A percentile compares a stretch with the other conserved stretches of the same genome.
Conservation (phyloP, 2,113 vertebrate species). For the Hymenochirus boettgeri region DNA sequence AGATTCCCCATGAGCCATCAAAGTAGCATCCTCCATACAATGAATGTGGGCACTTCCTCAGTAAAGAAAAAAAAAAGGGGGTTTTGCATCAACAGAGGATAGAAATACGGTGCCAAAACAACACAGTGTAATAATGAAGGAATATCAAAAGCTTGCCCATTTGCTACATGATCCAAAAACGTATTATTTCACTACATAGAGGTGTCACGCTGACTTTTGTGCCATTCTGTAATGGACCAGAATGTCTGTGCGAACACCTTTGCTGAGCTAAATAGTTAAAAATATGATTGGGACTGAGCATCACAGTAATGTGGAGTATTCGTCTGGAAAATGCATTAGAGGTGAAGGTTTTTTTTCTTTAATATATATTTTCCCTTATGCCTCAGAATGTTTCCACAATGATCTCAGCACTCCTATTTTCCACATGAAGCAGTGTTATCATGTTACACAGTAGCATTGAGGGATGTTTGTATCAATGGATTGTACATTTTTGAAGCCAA, state of each 20-base stretch:
- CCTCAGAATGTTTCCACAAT: slow-evolving; percentile 39
- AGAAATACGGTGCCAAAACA: neutral
- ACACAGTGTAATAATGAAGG: neutral
- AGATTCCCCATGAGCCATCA: neutral
- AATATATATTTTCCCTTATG: slow-evolving; percentile 37
- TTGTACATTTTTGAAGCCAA: slow-evolving; percentile 24
- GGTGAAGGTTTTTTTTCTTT: slow-evolving; percentile 17
- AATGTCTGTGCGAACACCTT: neutral
- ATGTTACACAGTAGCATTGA: slow-evolving; percentile 39
- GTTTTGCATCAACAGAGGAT: neutral
- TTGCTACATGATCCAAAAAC: neutral
- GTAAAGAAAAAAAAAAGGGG: neutral
- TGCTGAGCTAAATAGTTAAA: slow-evolving; percentile 4
- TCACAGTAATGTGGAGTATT: slow-evolving; percentile 26
- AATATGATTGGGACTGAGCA: slow-evolving; percentile 17
- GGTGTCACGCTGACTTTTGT: neutral
- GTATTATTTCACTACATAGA: neutral
- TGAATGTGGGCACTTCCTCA: neutral
- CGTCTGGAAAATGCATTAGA: slow-evolving; percentile 42
- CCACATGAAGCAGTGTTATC: slow-evolving; percentile 32
- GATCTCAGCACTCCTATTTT: slow-evolving; percentile 35
- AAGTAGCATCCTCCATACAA: neutral
- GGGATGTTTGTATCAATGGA: slow-evolving; percentile 36
- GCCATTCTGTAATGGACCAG: neutral
- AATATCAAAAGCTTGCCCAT: neutral